A percentile compares a stretch with the other conserved stretches of the same genome.
Conservation (phyloP, 2,888 invertebrate species). For the Caenorhabditis zanzibari region DNA sequence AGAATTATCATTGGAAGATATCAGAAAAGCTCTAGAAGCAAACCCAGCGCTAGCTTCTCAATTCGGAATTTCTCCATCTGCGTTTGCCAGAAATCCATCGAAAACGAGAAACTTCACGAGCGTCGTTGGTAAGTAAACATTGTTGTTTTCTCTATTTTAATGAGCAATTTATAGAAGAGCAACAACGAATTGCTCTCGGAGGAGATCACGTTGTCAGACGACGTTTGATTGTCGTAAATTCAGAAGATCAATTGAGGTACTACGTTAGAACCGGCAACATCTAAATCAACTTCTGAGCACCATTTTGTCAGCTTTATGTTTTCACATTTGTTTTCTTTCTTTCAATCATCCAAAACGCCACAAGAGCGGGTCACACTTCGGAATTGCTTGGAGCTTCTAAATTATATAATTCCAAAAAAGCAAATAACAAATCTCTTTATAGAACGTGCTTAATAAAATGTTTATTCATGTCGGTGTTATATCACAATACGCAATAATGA, state of each 20-base stretch:
- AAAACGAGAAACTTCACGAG: constrained; percentile 47
- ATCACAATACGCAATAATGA: not conserved
- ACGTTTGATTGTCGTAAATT: constrained; percentile 82
- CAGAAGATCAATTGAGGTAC: constrained; percentile 81
- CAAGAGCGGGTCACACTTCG: constrained; percentile 57
- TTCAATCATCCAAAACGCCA: constrained; percentile 60
- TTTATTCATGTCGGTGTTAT: not conserved
- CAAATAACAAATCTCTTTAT: not conserved
- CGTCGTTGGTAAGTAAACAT: constrained; percentile 51
- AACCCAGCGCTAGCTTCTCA: constrained; percentile 80
- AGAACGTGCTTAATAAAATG: not conserved
- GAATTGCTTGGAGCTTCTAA: constrained; percentile 20
- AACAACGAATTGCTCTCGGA: constrained; percentile 80
- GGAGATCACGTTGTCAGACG: constrained; percentile 82
- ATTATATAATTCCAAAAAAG: constrained; percentile 1
- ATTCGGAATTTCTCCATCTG: constrained; percentile 72
- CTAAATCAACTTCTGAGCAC: constrained; percentile 16
- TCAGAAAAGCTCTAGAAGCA: constrained; percentile 76
- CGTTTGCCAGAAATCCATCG: constrained; percentile 57
- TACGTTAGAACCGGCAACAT: constrained; percentile 73
- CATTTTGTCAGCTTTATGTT: constrained; percentile 53
- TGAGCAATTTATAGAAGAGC: constrained; percentile 72
- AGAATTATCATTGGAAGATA: constrained; percentile 71
- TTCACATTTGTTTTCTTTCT: constrained; percentile 25
- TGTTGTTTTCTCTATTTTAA: not conserved